These are phyloP conservation scores for Cheilosia variabilis DNA, from an alignment of 2,888 invertebrate species.

Conservation along the genomic window DNA sequence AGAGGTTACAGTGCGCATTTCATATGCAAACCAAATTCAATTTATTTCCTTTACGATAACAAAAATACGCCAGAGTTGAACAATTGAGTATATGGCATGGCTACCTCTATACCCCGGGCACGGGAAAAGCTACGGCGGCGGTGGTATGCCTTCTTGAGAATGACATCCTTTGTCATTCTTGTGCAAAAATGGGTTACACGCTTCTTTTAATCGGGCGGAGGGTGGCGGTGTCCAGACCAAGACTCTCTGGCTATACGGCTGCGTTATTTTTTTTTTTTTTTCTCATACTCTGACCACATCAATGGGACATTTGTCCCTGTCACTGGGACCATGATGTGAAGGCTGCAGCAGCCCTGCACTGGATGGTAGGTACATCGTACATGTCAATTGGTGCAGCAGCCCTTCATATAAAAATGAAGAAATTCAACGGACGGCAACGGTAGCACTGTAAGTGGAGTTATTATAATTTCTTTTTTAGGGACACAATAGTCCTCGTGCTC, in stretches of 20 bases:
- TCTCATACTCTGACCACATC: slow-evolving; percentile 23
- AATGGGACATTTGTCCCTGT: slow-evolving; percentile 69
- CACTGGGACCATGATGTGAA: slow-evolving; percentile 67
- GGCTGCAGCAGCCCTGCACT: slow-evolving; percentile 32
- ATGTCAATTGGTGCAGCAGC: slow-evolving; percentile 66
- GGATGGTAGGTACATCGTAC: slow-evolving; percentile 55
- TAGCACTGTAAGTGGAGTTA: slow-evolving; percentile 65
- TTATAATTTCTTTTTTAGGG: slow-evolving; percentile 73
- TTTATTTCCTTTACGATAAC: slow-evolving; percentile 70
- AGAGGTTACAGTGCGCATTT: slow-evolving; percentile 62
- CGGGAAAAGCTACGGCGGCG: slow-evolving; percentile 23
- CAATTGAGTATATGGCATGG: slow-evolving; percentile 42
- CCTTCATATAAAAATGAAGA: slow-evolving; percentile 75
- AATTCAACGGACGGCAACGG: slow-evolving; percentile 45
- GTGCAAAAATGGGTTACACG: slow-evolving; percentile 71
- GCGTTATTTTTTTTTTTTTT: slow-evolving; percentile 4
- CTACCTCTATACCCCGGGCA: not conserved
- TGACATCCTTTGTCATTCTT: slow-evolving; percentile 75
- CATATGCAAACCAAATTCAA: slow-evolving; percentile 75
- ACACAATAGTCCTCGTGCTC: slow-evolving; percentile 51
- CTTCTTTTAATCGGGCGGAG: slow-evolving; percentile 50
- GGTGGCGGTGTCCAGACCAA: not conserved
- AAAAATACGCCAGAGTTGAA: slow-evolving; percentile 43
- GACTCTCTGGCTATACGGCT: not conserved
- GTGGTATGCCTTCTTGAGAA: slow-evolving; percentile 55